A percentile compares a stretch with the other conserved stretches of the same genome.
Conservation (phyloP, 1,140 invertebrate genomes). For the Diplogasteroides magnus region DNA sequence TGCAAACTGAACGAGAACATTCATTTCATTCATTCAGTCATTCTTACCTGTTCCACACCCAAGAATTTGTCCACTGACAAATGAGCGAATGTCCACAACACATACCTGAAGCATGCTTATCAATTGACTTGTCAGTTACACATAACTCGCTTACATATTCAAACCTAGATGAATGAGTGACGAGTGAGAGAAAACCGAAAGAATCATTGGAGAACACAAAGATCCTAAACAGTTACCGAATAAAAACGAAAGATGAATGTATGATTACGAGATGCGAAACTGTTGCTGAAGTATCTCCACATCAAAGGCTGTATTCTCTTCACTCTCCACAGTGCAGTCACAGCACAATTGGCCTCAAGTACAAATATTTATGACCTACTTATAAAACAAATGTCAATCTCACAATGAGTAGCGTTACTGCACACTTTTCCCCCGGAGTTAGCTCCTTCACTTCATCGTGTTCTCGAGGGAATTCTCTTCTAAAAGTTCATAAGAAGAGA, state of each 20-base stretch:
- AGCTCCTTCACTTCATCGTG: no score
- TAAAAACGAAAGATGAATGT: slow-evolving; percentile 22
- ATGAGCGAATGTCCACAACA: slow-evolving; percentile 60
- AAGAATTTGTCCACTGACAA: slow-evolving; percentile 66
- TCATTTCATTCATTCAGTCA: neutral
- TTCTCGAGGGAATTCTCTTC: no score
- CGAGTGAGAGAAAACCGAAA: slow-evolving; percentile 88
- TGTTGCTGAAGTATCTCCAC: slow-evolving; percentile 78
- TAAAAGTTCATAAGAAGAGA: no score
- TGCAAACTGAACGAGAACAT: slow-evolving; percentile 68
- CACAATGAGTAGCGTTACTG: slow-evolving; percentile 73
- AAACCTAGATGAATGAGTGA: slow-evolving; percentile 75
- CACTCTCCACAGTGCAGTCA: slow-evolving; percentile 77
- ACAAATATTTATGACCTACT: neutral
- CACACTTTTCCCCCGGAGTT: slow-evolving; percentile 69
- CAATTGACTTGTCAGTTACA: slow-evolving; percentile 40
- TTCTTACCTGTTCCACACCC: slow-evolving; percentile 68
- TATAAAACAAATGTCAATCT: slow-evolving; percentile 15
- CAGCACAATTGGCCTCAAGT: slow-evolving; percentile 67
- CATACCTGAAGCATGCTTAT: slow-evolving; percentile 13
- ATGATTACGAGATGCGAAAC: slow-evolving; percentile 69
- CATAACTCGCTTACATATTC: slow-evolving; percentile 93
- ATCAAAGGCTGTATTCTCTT: slow-evolving; percentile 69
- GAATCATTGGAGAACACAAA: slow-evolving; percentile 77
- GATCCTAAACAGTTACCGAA: slow-evolving; percentile 60